These are phyloP conservation scores for Sitophilus oryzae DNA, from an alignment of 1,140 invertebrate genomes.

Conservation along the genomic window DNA sequence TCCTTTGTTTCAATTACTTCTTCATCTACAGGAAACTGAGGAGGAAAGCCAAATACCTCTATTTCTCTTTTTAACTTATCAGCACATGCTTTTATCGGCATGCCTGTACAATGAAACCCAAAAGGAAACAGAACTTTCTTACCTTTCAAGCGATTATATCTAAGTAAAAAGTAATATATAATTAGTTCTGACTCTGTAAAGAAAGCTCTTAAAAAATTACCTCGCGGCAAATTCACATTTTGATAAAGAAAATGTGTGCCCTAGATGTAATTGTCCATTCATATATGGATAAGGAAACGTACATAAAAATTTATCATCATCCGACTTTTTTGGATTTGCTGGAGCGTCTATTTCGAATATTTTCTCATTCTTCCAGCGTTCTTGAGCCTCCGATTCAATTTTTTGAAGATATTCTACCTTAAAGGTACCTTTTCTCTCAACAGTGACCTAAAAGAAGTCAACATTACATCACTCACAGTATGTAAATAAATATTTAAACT, in stretches of 20 bases:
- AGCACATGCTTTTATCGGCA: constrained; percentile 95
- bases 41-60: constrained; percentile 87
- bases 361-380: constrained; percentile 72
- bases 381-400: constrained; percentile 80
- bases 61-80: constrained; percentile 96
- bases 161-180: constrained; percentile 33
- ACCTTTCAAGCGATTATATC: constrained; percentile 74
- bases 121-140: constrained; percentile 94
- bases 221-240: constrained; percentile 96
- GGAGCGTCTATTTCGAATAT: constrained; percentile 80
- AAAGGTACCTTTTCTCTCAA: constrained; percentile 84
- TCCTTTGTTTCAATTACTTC: constrained; percentile 47
- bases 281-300: constrained; percentile 99
- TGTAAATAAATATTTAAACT: no score
- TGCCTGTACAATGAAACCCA: constrained; percentile 97
- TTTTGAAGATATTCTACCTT: constrained; percentile 86
- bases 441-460: constrained; percentile 40
- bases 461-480: constrained; percentile 15
- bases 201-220: constrained; percentile 41
- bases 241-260: constrained; percentile 95
- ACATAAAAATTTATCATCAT: constrained; percentile 81
- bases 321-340: constrained; percentile 45
- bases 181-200: neutral
- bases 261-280: constrained; percentile 97
- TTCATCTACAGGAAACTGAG: constrained; percentile 72